These are phyloP conservation scores for Melospiza georgiana DNA, from an alignment of 2,113 vertebrate species.

Conservation along the genomic window DNA sequence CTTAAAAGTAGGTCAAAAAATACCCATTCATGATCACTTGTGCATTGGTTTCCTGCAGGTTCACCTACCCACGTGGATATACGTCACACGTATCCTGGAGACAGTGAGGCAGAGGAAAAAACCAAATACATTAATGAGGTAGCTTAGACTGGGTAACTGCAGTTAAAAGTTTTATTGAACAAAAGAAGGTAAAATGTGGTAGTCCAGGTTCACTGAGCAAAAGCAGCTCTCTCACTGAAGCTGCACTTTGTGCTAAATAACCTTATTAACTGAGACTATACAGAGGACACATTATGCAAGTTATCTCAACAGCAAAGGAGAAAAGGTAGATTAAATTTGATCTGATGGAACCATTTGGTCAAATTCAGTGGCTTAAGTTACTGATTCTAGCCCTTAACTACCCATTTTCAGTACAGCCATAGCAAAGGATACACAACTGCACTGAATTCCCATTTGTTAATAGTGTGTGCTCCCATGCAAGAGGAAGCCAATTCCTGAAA, in stretches of 20 bases:
- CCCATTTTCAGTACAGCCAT: conserved; percentile 37
- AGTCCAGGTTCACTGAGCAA: conserved; percentile 72
- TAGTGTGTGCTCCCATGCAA: not conserved
- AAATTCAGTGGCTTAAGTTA: conserved; percentile 54
- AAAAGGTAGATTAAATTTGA: conserved; percentile 41
- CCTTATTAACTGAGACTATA: conserved; percentile 66
- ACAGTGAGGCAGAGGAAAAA: conserved; percentile 52
- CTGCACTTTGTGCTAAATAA: conserved; percentile 74
- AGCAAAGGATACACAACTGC: not conserved
- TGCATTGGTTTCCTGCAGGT: conserved; percentile 58
- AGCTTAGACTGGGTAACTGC: conserved; percentile 64
- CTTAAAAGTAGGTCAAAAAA: conserved; percentile 46
- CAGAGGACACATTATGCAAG: conserved; percentile 59
- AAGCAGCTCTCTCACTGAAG: conserved; percentile 61
- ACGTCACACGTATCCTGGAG: conserved; percentile 26
- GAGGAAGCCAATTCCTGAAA: not conserved
- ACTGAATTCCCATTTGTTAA: conserved; percentile 25
- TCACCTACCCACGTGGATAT: conserved; percentile 24
- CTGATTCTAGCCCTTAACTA: conserved; percentile 67
- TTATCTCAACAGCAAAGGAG: conserved; percentile 55
- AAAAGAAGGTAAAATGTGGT: conserved; percentile 68
- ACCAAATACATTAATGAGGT: conserved; percentile 58
- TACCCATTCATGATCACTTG: conserved; percentile 16
- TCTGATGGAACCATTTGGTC: conserved; percentile 30
- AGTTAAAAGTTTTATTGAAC: conserved; percentile 78